Base-by-base conservation (phyloP, 2,113 vertebrate species). In the Apteryx owenii region DNA sequence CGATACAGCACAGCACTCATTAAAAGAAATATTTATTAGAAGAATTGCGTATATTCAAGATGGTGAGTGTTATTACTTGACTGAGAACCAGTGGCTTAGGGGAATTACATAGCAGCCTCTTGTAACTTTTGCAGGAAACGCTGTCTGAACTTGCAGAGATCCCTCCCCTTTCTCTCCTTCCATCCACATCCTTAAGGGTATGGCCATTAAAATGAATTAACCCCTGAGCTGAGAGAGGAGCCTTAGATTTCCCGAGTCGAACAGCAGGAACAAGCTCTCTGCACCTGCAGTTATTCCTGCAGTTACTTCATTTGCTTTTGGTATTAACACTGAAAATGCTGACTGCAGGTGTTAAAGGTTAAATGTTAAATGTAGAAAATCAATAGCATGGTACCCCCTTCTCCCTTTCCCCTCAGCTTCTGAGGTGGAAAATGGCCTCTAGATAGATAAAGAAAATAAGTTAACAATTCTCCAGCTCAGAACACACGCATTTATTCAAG, bases 401-500 rank as follows among this genome's bases (percentile, higher is more conserved):
- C 54, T 90, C 62, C 31, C 38, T 64, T 68, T 93, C 23, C 51
- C 18, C 29, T 81, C 69, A 69, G 9, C 36, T 88, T 92, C 83
- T 83, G 36, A 38, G 64, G 56, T 62, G 40, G 18, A n/a, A 91
- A 96, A 72, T 38, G 26, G 51, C 48, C 40, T 18, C 40, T 76
- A 31, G 44, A 40, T 64, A 71, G 29, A 64, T 33, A 50, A 71
- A 82, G 50, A 70, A 51, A 66, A 3, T 58, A 82, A 96, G 60
- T 85, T 83, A 85, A 88, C 20, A 7, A 83, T 88, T 90, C 54
- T 88, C 26, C 25, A 71, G 61, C 60, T 83, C 64, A 44, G 85
- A 95, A 91, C 76, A 48, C 31, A 16, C 68, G 46, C 19, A 68
- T 91, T 95, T 82, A 95, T 91, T 50, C 51, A 85, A 85, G 72